phyloP scores from a whole-genome alignment of 1,140 invertebrate genomes.

The Lordiphosa stackelbergi region DNA sequence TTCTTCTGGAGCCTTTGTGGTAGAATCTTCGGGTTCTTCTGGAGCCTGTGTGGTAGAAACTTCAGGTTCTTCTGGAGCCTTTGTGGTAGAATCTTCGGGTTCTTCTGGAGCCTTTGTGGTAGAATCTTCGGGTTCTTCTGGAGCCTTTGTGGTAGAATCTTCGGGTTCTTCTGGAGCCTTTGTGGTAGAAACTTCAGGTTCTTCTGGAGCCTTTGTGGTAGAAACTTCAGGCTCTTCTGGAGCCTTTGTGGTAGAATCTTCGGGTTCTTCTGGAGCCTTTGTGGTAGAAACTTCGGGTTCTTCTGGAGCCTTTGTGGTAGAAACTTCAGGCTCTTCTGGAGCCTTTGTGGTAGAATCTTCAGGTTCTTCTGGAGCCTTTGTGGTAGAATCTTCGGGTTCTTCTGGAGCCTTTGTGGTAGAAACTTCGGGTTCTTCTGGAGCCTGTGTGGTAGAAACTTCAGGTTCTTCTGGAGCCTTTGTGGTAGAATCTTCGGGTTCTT shows the following conservation, averaged over 20 bases:
- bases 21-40: neutral
- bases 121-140: neutral
- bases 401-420: neutral
- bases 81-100: neutral
- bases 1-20: neutral
- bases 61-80: neutral
- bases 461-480: constrained; percentile 5
- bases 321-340: neutral
- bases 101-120: neutral
- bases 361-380: neutral
- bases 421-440: constrained; percentile 5
- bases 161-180: neutral
- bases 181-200: neutral
- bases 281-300: neutral
- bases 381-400: constrained; percentile 4
- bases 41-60: neutral
- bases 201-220: neutral
- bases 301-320: neutral
- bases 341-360: neutral
- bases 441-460: constrained; percentile 2
- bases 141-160: neutral
- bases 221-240: neutral
- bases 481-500: constrained; percentile 11
- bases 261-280: neutral
- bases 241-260: neutral